phyloP scores from a whole-genome alignment of 92 coral and sea anemone species.

The Actinostola sp. region DNA sequence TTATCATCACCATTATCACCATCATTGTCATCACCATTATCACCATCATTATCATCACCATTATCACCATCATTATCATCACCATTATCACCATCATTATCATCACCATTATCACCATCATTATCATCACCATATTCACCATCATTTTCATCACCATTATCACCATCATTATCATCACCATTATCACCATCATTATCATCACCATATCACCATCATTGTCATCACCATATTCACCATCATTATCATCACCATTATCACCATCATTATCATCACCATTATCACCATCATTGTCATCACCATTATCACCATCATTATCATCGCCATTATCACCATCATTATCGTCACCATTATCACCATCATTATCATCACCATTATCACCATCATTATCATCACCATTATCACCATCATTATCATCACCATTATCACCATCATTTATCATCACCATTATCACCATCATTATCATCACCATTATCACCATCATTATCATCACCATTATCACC shows the following conservation, averaged over 20 bases:
- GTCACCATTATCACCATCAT: not conserved
- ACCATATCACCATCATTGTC: not conserved
- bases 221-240: not conserved
- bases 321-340: not conserved
- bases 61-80: no score
- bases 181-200: not conserved
- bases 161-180: no score
- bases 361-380: not conserved
- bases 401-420: not conserved
- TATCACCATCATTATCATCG: not conserved
- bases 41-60: no score
- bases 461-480: not conserved
- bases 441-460: not conserved
- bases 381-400: not conserved
- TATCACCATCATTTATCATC: conserved; percentile 3
- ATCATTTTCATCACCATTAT: no score
- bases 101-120: no score
- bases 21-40: no score
- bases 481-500: not conserved
- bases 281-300: not conserved
- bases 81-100: no score
- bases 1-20: no score
- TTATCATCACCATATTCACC: no score
- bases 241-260: not conserved
- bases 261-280: not conserved